Evolutionary conservation across 2,888 invertebrate genomes (phyloP), one percentile per base, ranked within the genome.

Genomic region (Zelleria hepariella): DNA sequence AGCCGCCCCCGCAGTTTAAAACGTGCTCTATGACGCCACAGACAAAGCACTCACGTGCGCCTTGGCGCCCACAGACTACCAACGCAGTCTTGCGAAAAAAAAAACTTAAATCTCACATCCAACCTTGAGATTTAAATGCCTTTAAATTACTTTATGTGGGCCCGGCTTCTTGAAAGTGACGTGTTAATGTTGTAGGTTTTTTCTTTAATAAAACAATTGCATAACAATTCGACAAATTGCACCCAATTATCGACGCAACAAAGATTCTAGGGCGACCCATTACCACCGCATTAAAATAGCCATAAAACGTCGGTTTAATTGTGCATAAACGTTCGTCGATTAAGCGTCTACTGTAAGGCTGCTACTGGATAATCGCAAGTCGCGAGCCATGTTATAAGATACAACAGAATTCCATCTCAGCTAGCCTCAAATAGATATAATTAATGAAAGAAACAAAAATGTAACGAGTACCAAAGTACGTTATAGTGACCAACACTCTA

Each of bases 1-100:
- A 63, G 70, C 70, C 83, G 78, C 86, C 86, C 80, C 86, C 86
- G 80, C 79, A 68, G 66, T n/a, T n/a, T 67, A 70, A 74, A 79
- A 78, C 75, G 85, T 78, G 77, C 74, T 42, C 15, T 72, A 74
- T 73, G 70, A 74, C 69, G 65, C 69, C 67, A 71, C 75, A 65
- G 59, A 76, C 77, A 77, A 69, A 67, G 68, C 68, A 68, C 74
- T 84, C 86, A 86, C 86, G 86, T 85, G 84, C 80, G 77, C 32
- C 32, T 42, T 42, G 32, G 32, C 85, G 82, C 86, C 86, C 86
- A 86, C 87, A 70, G 74, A 86, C 87, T 78, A 85, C 86, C 74
- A 67, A 70, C 75, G 69, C 78, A 82, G 73, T 78, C 78, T 86
- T 86, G 86, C 86, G 82, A 88, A 87, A 88, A 88, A 87, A 88